These are phyloP conservation scores for Lochmaea crataegi DNA, from an alignment of 2,888 invertebrate genomes.

Conservation along the genomic window DNA sequence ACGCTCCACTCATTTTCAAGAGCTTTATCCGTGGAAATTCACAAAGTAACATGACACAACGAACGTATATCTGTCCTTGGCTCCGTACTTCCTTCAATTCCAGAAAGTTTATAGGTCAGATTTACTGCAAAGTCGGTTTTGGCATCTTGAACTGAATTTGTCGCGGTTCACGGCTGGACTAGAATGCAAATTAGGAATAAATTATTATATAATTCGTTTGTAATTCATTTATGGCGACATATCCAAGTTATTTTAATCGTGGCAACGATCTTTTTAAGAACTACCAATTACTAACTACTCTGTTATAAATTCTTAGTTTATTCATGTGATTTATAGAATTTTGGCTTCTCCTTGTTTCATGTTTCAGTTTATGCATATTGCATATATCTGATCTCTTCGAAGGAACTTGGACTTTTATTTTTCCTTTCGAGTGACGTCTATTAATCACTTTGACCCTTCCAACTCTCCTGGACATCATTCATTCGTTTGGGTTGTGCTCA, in stretches of 20 bases:
- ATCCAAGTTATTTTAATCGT: not conserved
- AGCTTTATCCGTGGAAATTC: conserved; percentile 17
- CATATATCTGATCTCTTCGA: no score
- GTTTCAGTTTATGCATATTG: no score
- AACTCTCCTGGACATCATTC: no score
- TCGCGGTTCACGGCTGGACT: conserved; percentile 11
- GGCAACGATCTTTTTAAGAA: no score
- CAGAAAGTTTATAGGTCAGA: conserved; percentile 24
- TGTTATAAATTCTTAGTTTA: no score
- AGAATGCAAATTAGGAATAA: conserved; percentile 24
- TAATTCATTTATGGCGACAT: not conserved
- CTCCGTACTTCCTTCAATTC: conserved; percentile 24
- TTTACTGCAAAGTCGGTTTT: conserved; percentile 28
- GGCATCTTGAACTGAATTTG: conserved; percentile 19
- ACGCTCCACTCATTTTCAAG: conserved; percentile 18
- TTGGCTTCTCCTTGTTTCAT: no score
- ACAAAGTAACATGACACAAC: conserved; percentile 27
- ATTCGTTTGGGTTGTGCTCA: no score
- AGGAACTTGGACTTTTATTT: no score
- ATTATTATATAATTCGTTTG: conserved; percentile 14
- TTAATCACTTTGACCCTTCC: no score
- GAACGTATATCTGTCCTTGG: conserved; percentile 21
- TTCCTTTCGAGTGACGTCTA: no score
- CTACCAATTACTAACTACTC: no score
- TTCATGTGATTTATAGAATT: no score